Evolutionary conservation across 2,113 vertebrate species (phyloP).

Genomic region (Solea senegalensis): DNA sequence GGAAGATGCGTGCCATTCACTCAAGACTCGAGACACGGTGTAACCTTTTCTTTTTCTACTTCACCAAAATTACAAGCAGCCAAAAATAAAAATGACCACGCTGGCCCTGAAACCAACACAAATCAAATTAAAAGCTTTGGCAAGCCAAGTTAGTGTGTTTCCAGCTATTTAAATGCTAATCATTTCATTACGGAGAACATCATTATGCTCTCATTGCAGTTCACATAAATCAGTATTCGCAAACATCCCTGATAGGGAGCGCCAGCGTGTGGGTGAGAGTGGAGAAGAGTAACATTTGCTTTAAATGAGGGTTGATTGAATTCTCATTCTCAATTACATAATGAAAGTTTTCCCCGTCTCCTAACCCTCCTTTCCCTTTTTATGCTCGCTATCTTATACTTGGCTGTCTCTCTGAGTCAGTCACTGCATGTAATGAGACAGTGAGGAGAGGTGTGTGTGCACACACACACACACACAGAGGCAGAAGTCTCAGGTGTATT

Average conservation of each 20-base stretch:
- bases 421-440: constrained; percentile 54
- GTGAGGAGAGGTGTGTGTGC: background rate
- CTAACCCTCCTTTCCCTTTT: background rate
- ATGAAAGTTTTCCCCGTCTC: constrained; percentile 50
- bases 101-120: background rate
- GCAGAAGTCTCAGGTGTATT: constrained; percentile 21
- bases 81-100: background rate
- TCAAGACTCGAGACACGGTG: background rate
- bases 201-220: constrained; percentile 51
- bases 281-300: constrained; percentile 47
- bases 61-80: background rate
- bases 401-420: constrained; percentile 27
- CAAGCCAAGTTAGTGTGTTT: background rate
- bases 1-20: background rate
- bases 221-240: constrained; percentile 47
- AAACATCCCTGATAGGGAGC: constrained; percentile 42
- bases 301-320: constrained; percentile 61
- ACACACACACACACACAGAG: background rate
- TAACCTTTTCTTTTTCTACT: background rate
- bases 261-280: background rate
- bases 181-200: constrained; percentile 63
- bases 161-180: constrained; percentile 72
- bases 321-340: constrained; percentile 64
- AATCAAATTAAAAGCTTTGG: constrained; percentile 1
- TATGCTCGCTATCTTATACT: background rate